These are phyloP conservation scores for Coracopsis vasa DNA, from an alignment of 2,113 vertebrate species.

Conservation along the genomic window DNA sequence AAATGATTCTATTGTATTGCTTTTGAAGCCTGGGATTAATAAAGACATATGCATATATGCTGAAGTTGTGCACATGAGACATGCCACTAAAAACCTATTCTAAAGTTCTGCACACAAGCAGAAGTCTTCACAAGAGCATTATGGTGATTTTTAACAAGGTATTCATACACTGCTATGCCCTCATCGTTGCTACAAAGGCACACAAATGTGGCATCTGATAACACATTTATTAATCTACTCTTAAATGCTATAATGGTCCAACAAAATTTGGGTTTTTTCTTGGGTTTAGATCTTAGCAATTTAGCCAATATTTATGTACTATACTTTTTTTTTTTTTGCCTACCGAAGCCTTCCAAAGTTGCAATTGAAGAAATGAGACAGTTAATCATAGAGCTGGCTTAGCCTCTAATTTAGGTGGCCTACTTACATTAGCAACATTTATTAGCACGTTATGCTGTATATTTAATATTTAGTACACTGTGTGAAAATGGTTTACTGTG, in stretches of 20 bases:
- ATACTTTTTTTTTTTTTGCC: not conserved
- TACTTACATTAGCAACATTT: conserved; percentile 58
- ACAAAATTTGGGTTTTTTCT: fast-evolving
- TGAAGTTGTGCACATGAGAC: not conserved
- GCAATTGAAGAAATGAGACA: conserved; percentile 34
- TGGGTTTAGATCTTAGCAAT: not conserved
- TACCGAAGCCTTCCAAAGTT: not conserved
- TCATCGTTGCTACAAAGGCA: fast-evolving
- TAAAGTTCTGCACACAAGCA: not conserved
- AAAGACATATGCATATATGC: not conserved
- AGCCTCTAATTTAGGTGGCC: conserved; percentile 56
- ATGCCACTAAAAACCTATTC: not conserved
- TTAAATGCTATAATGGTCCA: not conserved
- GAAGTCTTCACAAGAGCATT: not conserved
- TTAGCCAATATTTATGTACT: not conserved
- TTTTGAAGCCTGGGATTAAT: not conserved
- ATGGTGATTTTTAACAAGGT: not conserved
- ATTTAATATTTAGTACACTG: conserved; percentile 58
- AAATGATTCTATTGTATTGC: not conserved
- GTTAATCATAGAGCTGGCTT: conserved; percentile 38
- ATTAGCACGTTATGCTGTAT: conserved; percentile 52
- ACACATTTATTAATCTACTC: not conserved
- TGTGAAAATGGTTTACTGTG: conserved; percentile 44
- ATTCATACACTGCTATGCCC: not conserved
- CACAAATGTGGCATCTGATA: not conserved